Evolutionary conservation across 2,797 vertebrate species (phyloP).

Genomic region (Catostomus latipinnis): DNA sequence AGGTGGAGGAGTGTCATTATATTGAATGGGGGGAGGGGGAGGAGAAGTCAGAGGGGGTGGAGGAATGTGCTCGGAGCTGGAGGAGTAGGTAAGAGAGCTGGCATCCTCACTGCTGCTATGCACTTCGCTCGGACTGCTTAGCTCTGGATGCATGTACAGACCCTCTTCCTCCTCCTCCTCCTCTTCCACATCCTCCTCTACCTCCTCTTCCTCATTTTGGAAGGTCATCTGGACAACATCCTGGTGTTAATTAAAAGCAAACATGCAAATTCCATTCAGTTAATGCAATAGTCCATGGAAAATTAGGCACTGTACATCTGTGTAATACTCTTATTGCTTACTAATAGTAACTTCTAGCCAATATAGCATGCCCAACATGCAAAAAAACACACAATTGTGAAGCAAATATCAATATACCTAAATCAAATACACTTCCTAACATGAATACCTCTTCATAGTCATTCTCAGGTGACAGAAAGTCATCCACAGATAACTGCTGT

Average conservation of each 20-base stretch:
- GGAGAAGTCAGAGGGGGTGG: slow-evolving; percentile 90
- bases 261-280: slow-evolving; percentile 76
- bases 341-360: background rate
- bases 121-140: slow-evolving; percentile 91
- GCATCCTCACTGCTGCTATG: slow-evolving; percentile 93
- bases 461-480: slow-evolving; percentile 94
- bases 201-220: slow-evolving; percentile 80
- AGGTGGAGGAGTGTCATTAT: slow-evolving; percentile 79
- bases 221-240: slow-evolving; percentile 91
- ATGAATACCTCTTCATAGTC: slow-evolving; percentile 94
- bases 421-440: background rate
- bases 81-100: slow-evolving; percentile 95
- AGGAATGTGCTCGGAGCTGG: slow-evolving; percentile 92
- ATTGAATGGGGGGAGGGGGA: slow-evolving; percentile 85
- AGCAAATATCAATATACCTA: background rate
- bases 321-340: no score
- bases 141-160: slow-evolving; percentile 84
- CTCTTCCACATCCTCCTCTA: slow-evolving; percentile 71
- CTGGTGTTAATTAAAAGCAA: slow-evolving; percentile 74
- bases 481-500: slow-evolving; percentile 87
- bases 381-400: background rate
- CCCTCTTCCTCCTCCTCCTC: slow-evolving; percentile 89
- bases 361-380: background rate
- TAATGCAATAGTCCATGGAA: background rate
- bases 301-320: background rate